A percentile compares a stretch with the other conserved stretches of the same genome.
Conservation (phyloP, 2,797 vertebrate genomes). For the Phalanger gymnotis region DNA sequence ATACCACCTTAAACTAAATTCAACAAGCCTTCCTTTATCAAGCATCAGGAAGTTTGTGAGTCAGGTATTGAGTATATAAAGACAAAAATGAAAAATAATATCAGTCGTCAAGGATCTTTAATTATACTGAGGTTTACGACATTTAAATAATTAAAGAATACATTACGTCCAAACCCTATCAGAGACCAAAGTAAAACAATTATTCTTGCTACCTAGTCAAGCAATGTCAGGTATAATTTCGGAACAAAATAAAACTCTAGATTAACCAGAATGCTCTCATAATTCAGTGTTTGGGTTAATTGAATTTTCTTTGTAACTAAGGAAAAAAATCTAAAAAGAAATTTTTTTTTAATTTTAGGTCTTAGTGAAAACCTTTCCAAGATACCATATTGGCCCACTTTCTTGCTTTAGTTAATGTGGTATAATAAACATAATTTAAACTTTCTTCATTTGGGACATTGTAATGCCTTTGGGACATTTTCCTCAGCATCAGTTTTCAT, state of each 20-base stretch:
- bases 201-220: neutral
- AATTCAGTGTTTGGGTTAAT: neutral
- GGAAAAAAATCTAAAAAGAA: neutral
- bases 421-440: neutral
- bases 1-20: neutral
- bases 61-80: neutral
- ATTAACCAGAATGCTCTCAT: neutral
- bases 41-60: neutral
- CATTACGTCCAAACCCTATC: neutral
- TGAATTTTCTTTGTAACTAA: neutral
- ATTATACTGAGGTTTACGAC: neutral
- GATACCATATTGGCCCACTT: neutral
- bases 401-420: neutral
- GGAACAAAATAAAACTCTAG: neutral
- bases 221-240: neutral
- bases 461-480: neutral
- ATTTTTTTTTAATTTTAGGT: neutral
- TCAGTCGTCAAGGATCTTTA: neutral
- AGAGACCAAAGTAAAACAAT: neutral
- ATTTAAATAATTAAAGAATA: neutral
- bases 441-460: neutral
- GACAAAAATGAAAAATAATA: neutral
- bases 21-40: neutral
- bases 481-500: neutral
- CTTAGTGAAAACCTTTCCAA: neutral